Evolutionary conservation across 2,797 vertebrate genomes (phyloP).

Genomic region (Sternarchorhynchus goeldii): DNA sequence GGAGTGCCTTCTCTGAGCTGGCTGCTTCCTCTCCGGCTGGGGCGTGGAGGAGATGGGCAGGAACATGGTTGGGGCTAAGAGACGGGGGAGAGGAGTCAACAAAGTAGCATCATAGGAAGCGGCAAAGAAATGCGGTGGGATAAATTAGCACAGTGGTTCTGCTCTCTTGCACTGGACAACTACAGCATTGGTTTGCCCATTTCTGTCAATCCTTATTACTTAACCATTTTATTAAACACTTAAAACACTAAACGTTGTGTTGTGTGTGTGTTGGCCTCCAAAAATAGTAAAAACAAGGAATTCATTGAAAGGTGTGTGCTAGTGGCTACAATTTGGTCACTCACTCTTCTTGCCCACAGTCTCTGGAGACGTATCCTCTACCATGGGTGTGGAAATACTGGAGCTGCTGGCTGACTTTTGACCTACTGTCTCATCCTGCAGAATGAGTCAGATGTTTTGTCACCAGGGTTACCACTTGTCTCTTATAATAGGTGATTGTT

Average conservation of each 20-base stretch:
- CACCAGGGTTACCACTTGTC: neutral
- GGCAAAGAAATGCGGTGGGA: too few relatives aligned
- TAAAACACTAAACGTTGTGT: too few relatives aligned
- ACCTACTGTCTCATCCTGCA: constrained; percentile 83
- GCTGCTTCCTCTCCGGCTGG: constrained; percentile 91
- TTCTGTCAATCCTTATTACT: too few relatives aligned
- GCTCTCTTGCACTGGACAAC: too few relatives aligned
- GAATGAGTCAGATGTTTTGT: neutral
- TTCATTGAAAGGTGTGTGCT: neutral
- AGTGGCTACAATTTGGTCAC: constrained; percentile 52
- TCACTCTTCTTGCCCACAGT: constrained; percentile 86
- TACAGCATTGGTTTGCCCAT: too few relatives aligned
- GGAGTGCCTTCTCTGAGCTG: constrained; percentile 92
- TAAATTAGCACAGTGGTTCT: too few relatives aligned
- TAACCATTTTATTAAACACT: too few relatives aligned
- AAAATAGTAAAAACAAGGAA: too few relatives aligned
- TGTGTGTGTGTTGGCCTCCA: too few relatives aligned
- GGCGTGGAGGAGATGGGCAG: constrained; percentile 97
- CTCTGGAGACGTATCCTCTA: constrained; percentile 88
- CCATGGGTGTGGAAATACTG: constrained; percentile 84
- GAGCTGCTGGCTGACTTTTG: constrained; percentile 85
- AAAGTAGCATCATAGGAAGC: neutral
- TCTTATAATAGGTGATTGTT: constrained; percentile 24
- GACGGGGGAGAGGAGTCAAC: neutral
- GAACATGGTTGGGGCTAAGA: constrained; percentile 89